Base-by-base conservation (phyloP, 2,888 invertebrate species). In the Sminthurides aquaticus region DNA sequence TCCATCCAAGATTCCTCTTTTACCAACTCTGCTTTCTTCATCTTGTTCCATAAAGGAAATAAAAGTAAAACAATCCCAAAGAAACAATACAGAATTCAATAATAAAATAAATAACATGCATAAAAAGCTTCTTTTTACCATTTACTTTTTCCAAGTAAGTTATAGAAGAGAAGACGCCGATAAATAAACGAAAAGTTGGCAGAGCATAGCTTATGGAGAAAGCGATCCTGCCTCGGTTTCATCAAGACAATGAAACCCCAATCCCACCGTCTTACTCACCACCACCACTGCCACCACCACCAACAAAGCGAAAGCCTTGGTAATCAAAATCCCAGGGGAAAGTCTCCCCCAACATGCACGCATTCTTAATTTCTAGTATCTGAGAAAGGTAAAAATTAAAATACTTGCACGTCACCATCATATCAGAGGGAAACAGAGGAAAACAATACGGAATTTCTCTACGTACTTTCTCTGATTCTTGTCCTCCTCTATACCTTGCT, bases 331-430 rank as follows among this genome's bases (percentile, higher is more conserved):
- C 43, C 43, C 43, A 34, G 43, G 43, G 43, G 43, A 34, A 34
- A 34, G 43, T 15, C 5, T 34, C 43, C 8, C 43, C 65, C 69
- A 67, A 67, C 59, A 62, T 65, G 60, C 63, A 62, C 64, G 57
- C 60, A 65, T 69, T 69, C 56, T 63, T 65, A 65, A 62, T 69
- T n/a, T 65, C 62, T 57, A 67, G 61, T 52, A 69, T 67, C 69
- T 69, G 57, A 55, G 62, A 25, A 64, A 65, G 58, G 54, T 52
- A 59, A 26, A 43, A 55, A 57, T 52, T n/a, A 49, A 54, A 48
- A 43, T 57, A 57, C 22, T 25, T n/a, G n/a, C 34, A 58, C 43
- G 34, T 24, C 3, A 58, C n/a, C n/a, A n/a, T n/a, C n/a, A n/a
- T n/a, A 27, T 61, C 25, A 52, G 55, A 43, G 57, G 20, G 29